Percentiles rank a stretch among this genome's conserved stretches.
Conservation (phyloP, 2,888 invertebrate genomes). For the Brenthis daphne region DNA sequence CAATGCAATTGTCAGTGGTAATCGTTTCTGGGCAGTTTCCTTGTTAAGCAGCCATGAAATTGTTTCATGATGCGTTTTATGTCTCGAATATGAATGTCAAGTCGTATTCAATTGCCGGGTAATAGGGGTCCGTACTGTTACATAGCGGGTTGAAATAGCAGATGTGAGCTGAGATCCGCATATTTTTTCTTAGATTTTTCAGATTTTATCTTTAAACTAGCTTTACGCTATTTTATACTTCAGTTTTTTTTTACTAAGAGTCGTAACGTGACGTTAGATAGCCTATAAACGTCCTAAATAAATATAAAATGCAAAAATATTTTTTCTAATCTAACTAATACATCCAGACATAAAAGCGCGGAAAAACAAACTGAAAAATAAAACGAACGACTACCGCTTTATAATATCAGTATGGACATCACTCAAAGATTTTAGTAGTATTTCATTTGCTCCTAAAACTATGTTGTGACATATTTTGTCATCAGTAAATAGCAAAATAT, state of each 20-base stretch:
- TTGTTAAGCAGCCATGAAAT: slow-evolving; percentile 59
- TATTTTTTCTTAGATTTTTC: not conserved
- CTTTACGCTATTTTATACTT: no score
- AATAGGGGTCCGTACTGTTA: slow-evolving; percentile 25
- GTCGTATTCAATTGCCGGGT: slow-evolving; percentile 46
- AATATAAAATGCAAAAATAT: no score
- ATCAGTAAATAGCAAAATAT: not conserved
- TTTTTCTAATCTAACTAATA: no score
- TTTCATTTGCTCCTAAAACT: not conserved
- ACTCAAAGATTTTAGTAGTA: no score
- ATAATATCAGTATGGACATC: no score
- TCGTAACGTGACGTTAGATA: no score
- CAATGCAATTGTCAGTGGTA: slow-evolving; percentile 18
- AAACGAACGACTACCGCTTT: no score
- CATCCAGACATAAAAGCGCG: no score
- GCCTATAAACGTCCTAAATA: no score
- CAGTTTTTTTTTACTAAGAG: no score
- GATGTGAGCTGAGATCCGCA: not conserved
- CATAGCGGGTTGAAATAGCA: slow-evolving; percentile 15
- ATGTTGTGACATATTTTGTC: not conserved
- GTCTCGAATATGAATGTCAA: slow-evolving; percentile 50
- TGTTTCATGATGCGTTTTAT: slow-evolving; percentile 49
- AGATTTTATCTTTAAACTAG: no score
- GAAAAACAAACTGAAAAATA: no score
- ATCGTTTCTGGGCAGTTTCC: slow-evolving; percentile 42